Evolutionary conservation across 2,113 vertebrate genomes (phyloP).

Genomic region (Trogon melanurus): DNA sequence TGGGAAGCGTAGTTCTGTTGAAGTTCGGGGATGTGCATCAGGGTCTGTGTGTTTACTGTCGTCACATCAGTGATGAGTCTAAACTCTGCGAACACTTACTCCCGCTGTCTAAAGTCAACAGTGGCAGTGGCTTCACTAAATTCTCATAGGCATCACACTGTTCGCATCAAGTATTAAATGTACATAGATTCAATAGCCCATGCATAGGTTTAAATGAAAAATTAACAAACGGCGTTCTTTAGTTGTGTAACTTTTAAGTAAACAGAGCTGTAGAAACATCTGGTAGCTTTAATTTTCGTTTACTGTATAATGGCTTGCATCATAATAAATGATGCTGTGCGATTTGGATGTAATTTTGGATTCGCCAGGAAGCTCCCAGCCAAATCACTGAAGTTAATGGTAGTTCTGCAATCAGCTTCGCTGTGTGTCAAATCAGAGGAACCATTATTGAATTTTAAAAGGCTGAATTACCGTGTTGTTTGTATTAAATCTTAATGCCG

Average conservation of each 20-base stretch:
- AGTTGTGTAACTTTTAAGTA: not conserved
- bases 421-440: constrained; percentile 23
- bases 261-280: constrained; percentile 19
- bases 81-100: not conserved
- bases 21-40: rapidly evolving
- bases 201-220: not conserved
- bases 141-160: not conserved
- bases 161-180: not conserved
- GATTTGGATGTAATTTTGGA: constrained; percentile 42
- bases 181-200: not conserved
- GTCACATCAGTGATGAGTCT: not conserved
- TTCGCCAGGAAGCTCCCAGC: constrained; percentile 20
- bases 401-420: constrained; percentile 28
- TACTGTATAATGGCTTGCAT: constrained; percentile 14
- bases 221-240: rapidly evolving
- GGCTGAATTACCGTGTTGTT: constrained; percentile 24
- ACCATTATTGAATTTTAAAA: constrained; percentile 56
- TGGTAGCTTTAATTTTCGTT: constrained; percentile 55
- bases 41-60: not conserved
- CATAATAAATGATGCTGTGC: constrained; percentile 27
- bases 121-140: not conserved
- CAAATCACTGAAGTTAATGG: constrained; percentile 48
- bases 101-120: not conserved
- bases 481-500: constrained; percentile 38
- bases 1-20: not conserved